phyloP scores from a whole-genome alignment of 2,113 vertebrate species.

The Oncorhynchus tshawytscha region DNA sequence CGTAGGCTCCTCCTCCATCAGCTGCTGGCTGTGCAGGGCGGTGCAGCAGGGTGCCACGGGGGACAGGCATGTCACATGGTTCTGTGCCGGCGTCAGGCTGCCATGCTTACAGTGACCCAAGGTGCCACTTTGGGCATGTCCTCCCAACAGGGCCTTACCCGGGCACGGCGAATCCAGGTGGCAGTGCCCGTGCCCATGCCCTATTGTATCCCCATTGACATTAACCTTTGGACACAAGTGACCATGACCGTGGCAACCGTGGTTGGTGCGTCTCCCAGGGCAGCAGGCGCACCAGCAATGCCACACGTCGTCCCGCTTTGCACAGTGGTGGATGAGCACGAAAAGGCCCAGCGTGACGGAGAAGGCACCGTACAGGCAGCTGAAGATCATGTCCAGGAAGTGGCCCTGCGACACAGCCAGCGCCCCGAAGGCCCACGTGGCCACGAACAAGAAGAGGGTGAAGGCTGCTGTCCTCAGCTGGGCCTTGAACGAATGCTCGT shows the following conservation, averaged over 20 bases:
- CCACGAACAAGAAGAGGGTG: conserved; percentile 89
- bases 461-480: conserved; percentile 89
- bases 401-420: conserved; percentile 92
- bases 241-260: neutral
- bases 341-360: conserved; percentile 96
- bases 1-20: conserved; percentile 82
- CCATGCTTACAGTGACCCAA: conserved; percentile 83
- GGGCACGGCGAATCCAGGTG: conserved; percentile 76
- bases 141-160: conserved; percentile 64
- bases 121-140: conserved; percentile 67
- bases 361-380: conserved; percentile 96
- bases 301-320: conserved; percentile 97
- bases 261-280: conserved; percentile 47
- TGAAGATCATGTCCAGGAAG: conserved; percentile 98
- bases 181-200: conserved; percentile 40
- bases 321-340: conserved; percentile 96
- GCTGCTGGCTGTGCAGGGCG: conserved; percentile 72
- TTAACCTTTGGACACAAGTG: neutral
- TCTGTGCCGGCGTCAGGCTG: conserved; percentile 73
- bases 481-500: conserved; percentile 95
- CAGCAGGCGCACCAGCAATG: conserved; percentile 96
- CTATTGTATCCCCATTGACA: neutral
- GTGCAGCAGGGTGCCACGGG: conserved; percentile 82
- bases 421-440: conserved; percentile 94
- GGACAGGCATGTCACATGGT: conserved; percentile 78